Percentiles rank a stretch among this genome's conserved stretches.
phyloP scores from a whole-genome alignment of 2,888 invertebrate genomes.

The Aspidapion aeneum region DNA sequence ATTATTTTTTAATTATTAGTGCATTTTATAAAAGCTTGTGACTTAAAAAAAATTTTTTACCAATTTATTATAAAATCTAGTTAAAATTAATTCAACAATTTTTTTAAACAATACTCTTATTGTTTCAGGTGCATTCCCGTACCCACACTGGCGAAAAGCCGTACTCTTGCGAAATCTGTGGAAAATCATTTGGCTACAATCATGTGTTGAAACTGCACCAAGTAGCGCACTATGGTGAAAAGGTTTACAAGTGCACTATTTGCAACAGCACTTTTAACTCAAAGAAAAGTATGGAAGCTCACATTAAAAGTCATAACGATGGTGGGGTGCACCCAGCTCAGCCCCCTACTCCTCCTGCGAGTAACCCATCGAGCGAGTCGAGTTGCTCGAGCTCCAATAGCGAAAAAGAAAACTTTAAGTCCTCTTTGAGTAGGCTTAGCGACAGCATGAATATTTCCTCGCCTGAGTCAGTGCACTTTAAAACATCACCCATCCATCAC shows the following conservation, averaged over 20 bases:
- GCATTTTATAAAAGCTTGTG: too few relatives aligned
- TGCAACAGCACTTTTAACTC: slow-evolving; percentile 89
- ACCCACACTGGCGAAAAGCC: slow-evolving; percentile 91
- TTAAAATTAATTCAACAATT: too few relatives aligned
- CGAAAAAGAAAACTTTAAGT: slow-evolving; percentile 51
- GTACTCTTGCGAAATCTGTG: slow-evolving; percentile 87
- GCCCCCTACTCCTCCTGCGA: slow-evolving; percentile 51
- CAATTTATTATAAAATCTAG: too few relatives aligned
- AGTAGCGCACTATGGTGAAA: slow-evolving; percentile 88
- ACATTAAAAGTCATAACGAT: slow-evolving; percentile 76
- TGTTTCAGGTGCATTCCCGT: slow-evolving; percentile 68
- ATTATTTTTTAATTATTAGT: too few relatives aligned
- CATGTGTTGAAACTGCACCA: slow-evolving; percentile 82
- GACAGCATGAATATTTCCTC: not conserved
- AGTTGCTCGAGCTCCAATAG: slow-evolving; percentile 40
- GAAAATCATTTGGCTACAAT: slow-evolving; percentile 88
- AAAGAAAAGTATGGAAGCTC: slow-evolving; percentile 87
- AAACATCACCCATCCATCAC: slow-evolving; percentile 35
- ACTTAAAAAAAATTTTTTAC: too few relatives aligned
- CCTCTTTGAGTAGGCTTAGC: slow-evolving; percentile 23
- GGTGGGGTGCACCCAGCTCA: slow-evolving; percentile 43
- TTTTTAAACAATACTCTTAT: too few relatives aligned
- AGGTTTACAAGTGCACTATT: slow-evolving; percentile 89
- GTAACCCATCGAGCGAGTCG: slow-evolving; percentile 44
- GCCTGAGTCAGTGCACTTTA: too few relatives aligned